Evolutionary conservation across 2,113 vertebrate species (phyloP), one percentile per base, ranked within the genome.

Genomic region (Ciconia stormi): DNA sequence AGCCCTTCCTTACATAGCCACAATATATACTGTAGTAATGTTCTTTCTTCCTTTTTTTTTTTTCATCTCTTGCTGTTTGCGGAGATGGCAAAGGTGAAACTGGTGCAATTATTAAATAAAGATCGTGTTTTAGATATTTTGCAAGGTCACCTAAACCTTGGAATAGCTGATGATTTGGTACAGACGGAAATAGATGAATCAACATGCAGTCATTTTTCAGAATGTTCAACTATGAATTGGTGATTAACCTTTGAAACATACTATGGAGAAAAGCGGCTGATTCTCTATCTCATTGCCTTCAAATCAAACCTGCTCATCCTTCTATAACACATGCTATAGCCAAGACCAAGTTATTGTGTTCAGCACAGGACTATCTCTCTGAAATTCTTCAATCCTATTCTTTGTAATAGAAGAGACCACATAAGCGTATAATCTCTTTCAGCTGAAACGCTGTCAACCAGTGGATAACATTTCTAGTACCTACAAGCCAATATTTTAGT

Each of bases 191-290:
- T 1, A 93, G 86, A 96, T 94, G 85, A 95, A 95, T 71, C 90
- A 92, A 81, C 85, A 74, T 3, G 2, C 74, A 88, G 85, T 81
- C 74, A 81, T 96, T 96, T 97, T 95, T 96, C 93, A 96, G 78
- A 93, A 89, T 49, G 50, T 44, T 95, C 92, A 94, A 7, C 92
- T 92, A 92, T 62, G 87, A 90, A 95, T 95, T 96, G 85, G 90
- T 90, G 85, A 96, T 97, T 97, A 97, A 97, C 94, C 95, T 96
- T 92, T 94, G 94, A 82, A 90, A 77, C 23, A 20, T 6, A 50
- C 26, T 61, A 50, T 1, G 29, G 86, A 80, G 71, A 67, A 84
- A 93, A 88, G 71, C 0, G 0, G 34, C 38, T 30, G 62, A 93
- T 91, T 96, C 87, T 90, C 82, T 74, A 1, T 89, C 81, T 94